phyloP scores from a whole-genome alignment of 1,140 invertebrate genomes.

The Bombus sylvicola region DNA sequence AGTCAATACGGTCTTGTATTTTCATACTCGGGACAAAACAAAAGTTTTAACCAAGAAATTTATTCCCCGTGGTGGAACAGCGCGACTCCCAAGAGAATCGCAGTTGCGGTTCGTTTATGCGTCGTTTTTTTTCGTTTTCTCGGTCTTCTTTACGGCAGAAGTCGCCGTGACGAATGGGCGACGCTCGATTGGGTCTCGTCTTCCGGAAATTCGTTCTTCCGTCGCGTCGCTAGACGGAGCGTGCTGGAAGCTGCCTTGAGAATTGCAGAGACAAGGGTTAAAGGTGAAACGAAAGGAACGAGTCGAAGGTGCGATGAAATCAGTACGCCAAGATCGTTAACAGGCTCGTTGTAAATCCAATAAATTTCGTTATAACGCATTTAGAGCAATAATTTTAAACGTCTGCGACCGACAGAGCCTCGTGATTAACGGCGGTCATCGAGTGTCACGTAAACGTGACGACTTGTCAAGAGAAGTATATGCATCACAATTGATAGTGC shows the following conservation, averaged over 20 bases:
- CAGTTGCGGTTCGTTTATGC: slow-evolving; percentile 37
- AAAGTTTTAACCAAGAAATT: too few species aligned
- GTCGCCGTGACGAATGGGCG: slow-evolving; percentile 36
- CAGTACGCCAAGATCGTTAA: slow-evolving; percentile 10
- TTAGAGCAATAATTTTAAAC: slow-evolving; percentile 31
- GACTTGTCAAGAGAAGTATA: background rate
- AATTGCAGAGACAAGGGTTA: slow-evolving; percentile 1
- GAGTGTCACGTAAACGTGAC: background rate
- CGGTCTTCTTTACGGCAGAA: slow-evolving; percentile 35
- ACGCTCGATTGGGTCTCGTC: slow-evolving; percentile 36
- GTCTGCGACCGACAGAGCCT: background rate
- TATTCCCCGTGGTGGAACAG: background rate
- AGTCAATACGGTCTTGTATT: too few species aligned
- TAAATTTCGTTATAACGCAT: slow-evolving; percentile 33
- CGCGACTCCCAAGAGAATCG: slow-evolving; percentile 7
- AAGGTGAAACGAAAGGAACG: slow-evolving; percentile 4
- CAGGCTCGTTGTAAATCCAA: background rate
- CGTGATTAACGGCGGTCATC: slow-evolving; percentile 32
- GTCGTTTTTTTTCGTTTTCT: background rate
- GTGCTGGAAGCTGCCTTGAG: background rate
- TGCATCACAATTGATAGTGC: too few species aligned
- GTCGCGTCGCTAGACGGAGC: background rate
- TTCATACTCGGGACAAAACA: too few species aligned
- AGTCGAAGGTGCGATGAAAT: slow-evolving; percentile 19
- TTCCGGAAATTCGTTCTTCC: background rate